These are phyloP conservation scores for Danio jaintianensis DNA, from an alignment of 2,797 vertebrate genomes.

Conservation along the genomic window DNA sequence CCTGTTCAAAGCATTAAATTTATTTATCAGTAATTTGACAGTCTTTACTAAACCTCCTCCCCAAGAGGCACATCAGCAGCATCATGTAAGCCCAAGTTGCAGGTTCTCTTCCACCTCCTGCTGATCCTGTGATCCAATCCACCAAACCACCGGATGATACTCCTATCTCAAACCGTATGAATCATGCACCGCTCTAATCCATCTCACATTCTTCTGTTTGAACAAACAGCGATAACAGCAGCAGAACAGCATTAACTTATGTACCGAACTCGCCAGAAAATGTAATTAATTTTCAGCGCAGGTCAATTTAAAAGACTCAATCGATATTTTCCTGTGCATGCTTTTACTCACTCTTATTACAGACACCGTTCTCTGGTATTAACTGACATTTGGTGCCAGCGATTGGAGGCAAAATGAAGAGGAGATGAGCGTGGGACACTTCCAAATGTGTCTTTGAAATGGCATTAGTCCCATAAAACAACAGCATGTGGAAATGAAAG, in stretches of 20 bases:
- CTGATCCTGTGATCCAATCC: conserved; percentile 36
- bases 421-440: neutral
- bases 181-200: neutral
- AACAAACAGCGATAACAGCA: conserved; percentile 31
- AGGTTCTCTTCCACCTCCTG: conserved; percentile 22
- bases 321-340: conserved; percentile 24
- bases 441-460: conserved; percentile 58
- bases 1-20: neutral
- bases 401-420: conserved; percentile 1
- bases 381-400: conserved; percentile 35
- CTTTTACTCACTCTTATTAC: conserved; percentile 38
- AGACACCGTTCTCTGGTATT: conserved; percentile 4
- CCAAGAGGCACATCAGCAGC: conserved; percentile 8
- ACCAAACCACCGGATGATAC: conserved; percentile 20
- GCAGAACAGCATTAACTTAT: conserved; percentile 2
- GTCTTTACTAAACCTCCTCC: conserved; percentile 13
- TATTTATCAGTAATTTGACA: neutral
- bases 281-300: conserved; percentile 32
- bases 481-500: conserved; percentile 26
- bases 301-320: conserved; percentile 19
- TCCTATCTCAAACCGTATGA: conserved; percentile 22
- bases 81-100: conserved; percentile 9
- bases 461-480: conserved; percentile 55
- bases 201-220: conserved; percentile 9
- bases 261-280: conserved; percentile 30